These are phyloP conservation scores for Indicator maculatus DNA, from an alignment of 2,113 vertebrate species.

Conservation along the genomic window DNA sequence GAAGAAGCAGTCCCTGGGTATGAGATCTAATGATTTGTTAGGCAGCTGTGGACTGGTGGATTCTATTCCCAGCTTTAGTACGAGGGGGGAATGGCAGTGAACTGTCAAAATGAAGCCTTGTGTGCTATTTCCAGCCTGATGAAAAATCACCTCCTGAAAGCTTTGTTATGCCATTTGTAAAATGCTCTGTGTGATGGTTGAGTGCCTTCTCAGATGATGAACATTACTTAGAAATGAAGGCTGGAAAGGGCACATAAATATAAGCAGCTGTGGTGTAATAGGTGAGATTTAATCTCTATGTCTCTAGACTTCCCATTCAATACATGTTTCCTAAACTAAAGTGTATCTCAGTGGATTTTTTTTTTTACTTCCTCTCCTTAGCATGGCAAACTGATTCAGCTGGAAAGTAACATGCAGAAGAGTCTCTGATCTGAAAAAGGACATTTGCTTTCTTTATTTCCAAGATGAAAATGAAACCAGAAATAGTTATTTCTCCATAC, in stretches of 20 bases:
- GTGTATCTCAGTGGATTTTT: constrained; percentile 8
- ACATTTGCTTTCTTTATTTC: neutral
- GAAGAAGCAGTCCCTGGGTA: neutral
- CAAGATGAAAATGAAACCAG: neutral
- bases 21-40: neutral
- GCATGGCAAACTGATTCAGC: neutral
- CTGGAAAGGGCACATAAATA: constrained; percentile 65
- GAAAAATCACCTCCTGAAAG: constrained; percentile 55
- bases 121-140: constrained; percentile 43
- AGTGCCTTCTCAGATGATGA: constrained; percentile 51
- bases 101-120: constrained; percentile 41
- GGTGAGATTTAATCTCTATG: constrained; percentile 37
- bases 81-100: constrained; percentile 18
- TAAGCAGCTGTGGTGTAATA: constrained; percentile 53
- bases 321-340: neutral
- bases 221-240: constrained; percentile 57
- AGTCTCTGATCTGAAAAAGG: neutral
- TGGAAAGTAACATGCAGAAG: neutral
- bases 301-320: constrained; percentile 17
- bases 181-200: constrained; percentile 25
- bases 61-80: constrained; percentile 35
- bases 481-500: neutral
- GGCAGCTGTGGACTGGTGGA: constrained; percentile 2
- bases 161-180: constrained; percentile 61
- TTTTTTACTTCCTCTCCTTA: constrained; percentile 6